A percentile compares a stretch with the other conserved stretches of the same genome.
Evolutionary conservation across 2,113 vertebrate species (phyloP).

Genomic region (Prolemur simus): DNA sequence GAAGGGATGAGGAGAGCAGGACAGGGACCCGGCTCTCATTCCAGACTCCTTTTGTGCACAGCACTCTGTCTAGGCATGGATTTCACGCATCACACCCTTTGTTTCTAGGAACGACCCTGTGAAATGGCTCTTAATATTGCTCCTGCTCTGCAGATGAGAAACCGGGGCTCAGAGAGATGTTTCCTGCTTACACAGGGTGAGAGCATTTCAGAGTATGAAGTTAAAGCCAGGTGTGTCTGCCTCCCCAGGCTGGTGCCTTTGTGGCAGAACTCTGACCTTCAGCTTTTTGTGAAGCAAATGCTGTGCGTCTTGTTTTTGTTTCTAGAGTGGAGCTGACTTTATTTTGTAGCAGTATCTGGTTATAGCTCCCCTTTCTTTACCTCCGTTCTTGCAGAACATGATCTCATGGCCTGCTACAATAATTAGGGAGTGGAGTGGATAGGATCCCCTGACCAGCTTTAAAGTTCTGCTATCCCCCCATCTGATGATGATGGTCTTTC

Average conservation of each 20-base stretch:
- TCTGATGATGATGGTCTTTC: neutral
- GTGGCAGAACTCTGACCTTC: neutral
- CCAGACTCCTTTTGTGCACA: rapidly evolving
- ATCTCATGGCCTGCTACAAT: neutral
- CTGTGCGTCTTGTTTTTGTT: neutral
- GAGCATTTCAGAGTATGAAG: neutral
- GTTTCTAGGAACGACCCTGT: neutral
- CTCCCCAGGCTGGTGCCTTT: neutral
- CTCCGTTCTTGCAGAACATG: neutral
- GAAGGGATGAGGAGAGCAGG: no score
- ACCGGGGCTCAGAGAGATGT: neutral
- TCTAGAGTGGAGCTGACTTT: neutral
- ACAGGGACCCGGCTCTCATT: rapidly evolving
- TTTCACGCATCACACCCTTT: rapidly evolving
- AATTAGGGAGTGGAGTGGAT: neutral
- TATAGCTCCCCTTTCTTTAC: neutral
- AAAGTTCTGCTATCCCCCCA: neutral
- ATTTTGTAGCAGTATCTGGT: rapidly evolving
- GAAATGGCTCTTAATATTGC: neutral
- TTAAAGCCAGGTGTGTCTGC: neutral
- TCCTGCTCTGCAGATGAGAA: no score
- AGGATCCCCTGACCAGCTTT: neutral
- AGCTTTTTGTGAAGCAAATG: neutral
- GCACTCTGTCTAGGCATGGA: rapidly evolving
- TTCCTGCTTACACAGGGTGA: neutral